phyloP scores from a whole-genome alignment of 2,113 vertebrate species.

The Passer domesticus region DNA sequence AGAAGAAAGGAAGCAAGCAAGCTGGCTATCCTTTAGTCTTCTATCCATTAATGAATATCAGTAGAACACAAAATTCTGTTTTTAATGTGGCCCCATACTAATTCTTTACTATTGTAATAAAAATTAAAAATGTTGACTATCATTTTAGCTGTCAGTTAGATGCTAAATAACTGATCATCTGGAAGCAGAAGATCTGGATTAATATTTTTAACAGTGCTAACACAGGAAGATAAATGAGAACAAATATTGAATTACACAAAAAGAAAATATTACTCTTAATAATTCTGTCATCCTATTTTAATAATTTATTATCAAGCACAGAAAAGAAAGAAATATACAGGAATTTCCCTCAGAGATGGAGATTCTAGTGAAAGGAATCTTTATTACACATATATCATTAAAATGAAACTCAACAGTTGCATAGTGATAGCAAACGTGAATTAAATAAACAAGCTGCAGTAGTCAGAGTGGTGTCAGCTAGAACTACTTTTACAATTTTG shows the following conservation, averaged over 20 bases:
- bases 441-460: neutral
- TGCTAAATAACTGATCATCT: neutral
- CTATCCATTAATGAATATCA: neutral
- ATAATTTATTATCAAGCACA: neutral
- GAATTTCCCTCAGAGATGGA: neutral
- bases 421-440: neutral
- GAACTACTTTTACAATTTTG: neutral
- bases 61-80: neutral
- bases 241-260: neutral
- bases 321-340: neutral
- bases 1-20: neutral
- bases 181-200: neutral
- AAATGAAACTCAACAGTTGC: neutral
- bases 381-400: neutral
- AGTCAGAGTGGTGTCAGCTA: neutral
- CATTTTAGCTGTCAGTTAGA: neutral
- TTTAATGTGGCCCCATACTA: neutral
- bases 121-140: fast-evolving
- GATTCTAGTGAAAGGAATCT: neutral
- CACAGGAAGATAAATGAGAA: neutral
- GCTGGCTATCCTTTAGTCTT: neutral
- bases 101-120: neutral
- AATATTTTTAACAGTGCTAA: neutral
- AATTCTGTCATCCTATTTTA: neutral
- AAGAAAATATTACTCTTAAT: neutral